A percentile compares a stretch with the other conserved stretches of the same genome.
Conservation (phyloP, 2,888 invertebrate genomes). For the Rotaria socialis region DNA sequence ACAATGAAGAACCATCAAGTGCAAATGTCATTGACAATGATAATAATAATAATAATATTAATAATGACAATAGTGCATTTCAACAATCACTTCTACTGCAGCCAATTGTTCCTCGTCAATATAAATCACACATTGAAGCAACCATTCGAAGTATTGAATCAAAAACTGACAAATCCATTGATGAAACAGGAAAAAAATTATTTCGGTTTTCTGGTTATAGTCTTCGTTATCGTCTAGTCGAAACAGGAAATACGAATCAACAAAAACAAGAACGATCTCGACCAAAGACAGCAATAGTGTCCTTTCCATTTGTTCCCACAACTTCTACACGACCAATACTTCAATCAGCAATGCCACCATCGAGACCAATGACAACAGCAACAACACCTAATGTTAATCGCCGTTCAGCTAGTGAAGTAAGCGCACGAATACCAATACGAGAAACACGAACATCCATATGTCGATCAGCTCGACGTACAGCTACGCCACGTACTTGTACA, state of each 20-base stretch:
- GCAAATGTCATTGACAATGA: not conserved
- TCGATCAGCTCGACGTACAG: not conserved
- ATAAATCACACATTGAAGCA: constrained; percentile 6
- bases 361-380: not conserved
- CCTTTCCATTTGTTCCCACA: not conserved
- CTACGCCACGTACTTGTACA: not conserved
- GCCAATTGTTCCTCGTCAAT: not conserved
- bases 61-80: not conserved
- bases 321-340: not conserved
- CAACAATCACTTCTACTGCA: not conserved
- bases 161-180: not conserved
- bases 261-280: not conserved
- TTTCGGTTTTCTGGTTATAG: constrained; percentile 16
- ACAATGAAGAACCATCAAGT: not conserved
- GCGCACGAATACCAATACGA: not conserved
- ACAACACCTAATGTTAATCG: not conserved
- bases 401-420: not conserved
- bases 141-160: not conserved
- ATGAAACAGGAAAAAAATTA: not conserved
- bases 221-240: not conserved
- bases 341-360: too few species aligned
- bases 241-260: not conserved
- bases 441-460: constrained; percentile 35
- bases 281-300: not conserved
- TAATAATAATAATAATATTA: not conserved